A percentile compares a stretch with the other conserved stretches of the same genome.
Conservation (phyloP, 2,888 invertebrate species). For the Melipona beecheii region DNA sequence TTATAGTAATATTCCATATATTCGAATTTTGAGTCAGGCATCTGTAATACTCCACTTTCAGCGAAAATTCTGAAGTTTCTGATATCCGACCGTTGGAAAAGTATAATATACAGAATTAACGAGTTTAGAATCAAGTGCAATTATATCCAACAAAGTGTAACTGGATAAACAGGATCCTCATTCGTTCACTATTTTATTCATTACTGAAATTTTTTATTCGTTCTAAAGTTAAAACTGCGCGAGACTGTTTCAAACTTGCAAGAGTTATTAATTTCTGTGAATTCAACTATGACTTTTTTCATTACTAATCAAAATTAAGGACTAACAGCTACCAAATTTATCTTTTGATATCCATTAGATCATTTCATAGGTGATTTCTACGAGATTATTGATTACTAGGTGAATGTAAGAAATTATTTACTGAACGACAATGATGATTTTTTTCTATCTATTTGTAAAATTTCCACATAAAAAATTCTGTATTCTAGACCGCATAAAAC, state of each 20-base stretch:
- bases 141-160: background rate
- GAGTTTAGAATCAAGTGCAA: background rate
- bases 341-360: too few relatives aligned
- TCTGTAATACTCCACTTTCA: background rate
- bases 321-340: too few relatives aligned
- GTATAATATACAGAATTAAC: background rate
- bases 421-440: too few relatives aligned
- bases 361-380: too few relatives aligned
- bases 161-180: background rate
- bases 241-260: background rate
- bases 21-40: background rate
- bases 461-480: too few relatives aligned
- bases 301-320: background rate
- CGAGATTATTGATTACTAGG: too few relatives aligned
- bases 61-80: background rate
- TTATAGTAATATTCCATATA: slow-evolving; percentile 12
- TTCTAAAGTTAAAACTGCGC: background rate
- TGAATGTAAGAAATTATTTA: too few relatives aligned
- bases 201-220: background rate
- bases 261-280: background rate
- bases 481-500: too few relatives aligned
- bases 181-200: background rate
- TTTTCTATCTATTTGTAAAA: too few relatives aligned
- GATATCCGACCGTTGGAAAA: background rate
- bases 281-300: background rate